Percentiles rank a stretch among this genome's conserved stretches.
These are phyloP conservation scores for Podarcis cretensis DNA, from an alignment of 2,113 vertebrate species.

Conservation along the genomic window DNA sequence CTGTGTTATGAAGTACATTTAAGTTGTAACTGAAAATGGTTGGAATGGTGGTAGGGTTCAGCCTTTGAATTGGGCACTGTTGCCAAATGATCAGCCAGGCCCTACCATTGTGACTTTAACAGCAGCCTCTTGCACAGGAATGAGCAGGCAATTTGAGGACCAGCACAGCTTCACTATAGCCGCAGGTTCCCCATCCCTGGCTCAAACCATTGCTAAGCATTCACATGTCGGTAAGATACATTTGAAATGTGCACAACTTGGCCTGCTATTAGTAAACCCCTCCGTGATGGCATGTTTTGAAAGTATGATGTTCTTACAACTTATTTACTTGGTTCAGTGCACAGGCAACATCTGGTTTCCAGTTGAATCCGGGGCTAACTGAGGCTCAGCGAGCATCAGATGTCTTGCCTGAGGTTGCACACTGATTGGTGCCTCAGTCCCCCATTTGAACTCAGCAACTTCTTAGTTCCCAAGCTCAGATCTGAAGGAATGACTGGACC, in stretches of 20 bases:
- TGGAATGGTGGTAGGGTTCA: not conserved
- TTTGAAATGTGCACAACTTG: conserved; percentile 38
- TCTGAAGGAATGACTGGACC: conserved; percentile 42
- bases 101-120: not conserved
- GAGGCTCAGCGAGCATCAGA: conserved; percentile 71
- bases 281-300: conserved; percentile 59
- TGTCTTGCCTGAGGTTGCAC: conserved; percentile 60
- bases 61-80: not conserved
- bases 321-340: conserved; percentile 75
- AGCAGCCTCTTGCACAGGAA: not conserved
- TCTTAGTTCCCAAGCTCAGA: conserved; percentile 59
- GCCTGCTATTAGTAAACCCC: conserved; percentile 55
- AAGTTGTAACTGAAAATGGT: too few relatives aligned
- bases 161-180: too few relatives aligned
- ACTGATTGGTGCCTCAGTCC: conserved; percentile 57
- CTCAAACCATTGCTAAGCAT: not conserved
- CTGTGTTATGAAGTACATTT: too few relatives aligned
- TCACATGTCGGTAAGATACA: not conserved
- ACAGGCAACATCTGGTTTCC: conserved; percentile 72
- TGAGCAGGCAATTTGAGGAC: not conserved
- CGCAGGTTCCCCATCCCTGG: not conserved
- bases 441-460: conserved; percentile 59
- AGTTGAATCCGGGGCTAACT: conserved; percentile 70
- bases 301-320: conserved; percentile 63
- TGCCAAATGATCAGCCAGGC: not conserved